A percentile compares a stretch with the other conserved stretches of the same genome.
phyloP scores from a whole-genome alignment of 2,888 invertebrate species.

The Myopa testacea region DNA sequence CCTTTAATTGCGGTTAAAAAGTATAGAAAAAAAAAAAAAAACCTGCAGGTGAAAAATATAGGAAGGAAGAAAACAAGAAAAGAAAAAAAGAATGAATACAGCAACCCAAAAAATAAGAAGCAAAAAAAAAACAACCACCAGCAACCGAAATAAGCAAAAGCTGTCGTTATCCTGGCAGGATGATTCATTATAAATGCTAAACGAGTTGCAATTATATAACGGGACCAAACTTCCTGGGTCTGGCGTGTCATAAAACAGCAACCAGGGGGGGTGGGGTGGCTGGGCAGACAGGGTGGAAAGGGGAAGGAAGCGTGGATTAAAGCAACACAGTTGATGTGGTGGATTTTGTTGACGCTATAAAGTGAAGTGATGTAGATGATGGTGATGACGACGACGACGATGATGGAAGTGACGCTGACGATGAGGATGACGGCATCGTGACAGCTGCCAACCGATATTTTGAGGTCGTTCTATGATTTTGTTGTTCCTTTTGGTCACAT shows the following conservation, averaged over 20 bases:
- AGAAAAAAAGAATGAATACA: neutral
- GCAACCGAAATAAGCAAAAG: too few species aligned
- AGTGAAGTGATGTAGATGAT: constrained; percentile 30
- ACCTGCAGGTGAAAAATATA: neutral
- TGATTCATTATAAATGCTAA: constrained; percentile 46
- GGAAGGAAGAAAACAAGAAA: neutral
- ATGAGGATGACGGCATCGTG: neutral
- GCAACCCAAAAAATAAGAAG: neutral
- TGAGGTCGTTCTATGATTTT: neutral
- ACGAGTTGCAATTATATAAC: constrained; percentile 46
- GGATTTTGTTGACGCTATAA: constrained; percentile 45
- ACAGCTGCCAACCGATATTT: neutral
- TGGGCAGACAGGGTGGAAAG: too few species aligned
- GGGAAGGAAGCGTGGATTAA: too few species aligned
- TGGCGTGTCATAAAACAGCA: constrained; percentile 46
- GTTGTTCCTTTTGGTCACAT: neutral
- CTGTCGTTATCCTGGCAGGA: constrained; percentile 26
- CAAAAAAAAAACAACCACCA: neutral
- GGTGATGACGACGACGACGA: neutral
- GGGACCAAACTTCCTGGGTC: constrained; percentile 38
- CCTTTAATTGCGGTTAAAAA: neutral
- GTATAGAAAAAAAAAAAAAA: neutral
- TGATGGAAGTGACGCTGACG: neutral
- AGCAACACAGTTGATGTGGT: constrained; percentile 36
- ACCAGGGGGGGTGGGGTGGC: too few species aligned